Evolutionary conservation across 2,113 vertebrate genomes (phyloP), one percentile per base, ranked within the genome.

Genomic region (Poicephalus gulielmi): DNA sequence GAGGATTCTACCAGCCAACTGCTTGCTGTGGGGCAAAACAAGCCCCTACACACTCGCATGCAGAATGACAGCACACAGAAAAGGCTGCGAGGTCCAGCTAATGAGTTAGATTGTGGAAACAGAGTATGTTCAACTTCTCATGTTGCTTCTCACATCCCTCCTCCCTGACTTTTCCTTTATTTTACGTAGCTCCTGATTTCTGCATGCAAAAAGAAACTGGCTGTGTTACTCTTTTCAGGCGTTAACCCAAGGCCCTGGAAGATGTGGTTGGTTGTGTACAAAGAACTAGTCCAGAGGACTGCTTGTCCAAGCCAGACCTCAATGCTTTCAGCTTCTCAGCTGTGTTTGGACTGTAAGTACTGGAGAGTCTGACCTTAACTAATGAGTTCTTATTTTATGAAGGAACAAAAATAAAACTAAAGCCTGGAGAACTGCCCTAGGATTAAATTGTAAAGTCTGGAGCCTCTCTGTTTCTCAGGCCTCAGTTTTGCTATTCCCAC

Each of bases 1-100:
- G 53, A 73, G 37, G 43, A 59, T 49, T 23, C 20, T 74, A 35
- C 43, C 8, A 1, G 39, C 27, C 53, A 74, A 2, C 17, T 28
- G 30, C 0, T 0, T 17, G 8, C 8, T 57, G 9, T 41, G 6
- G 15, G 11, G 31, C 5, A 76, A 84, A 91, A 57, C 8, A 30
- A 23, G 13, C 3, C 17, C 7, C 30, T 11, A 41, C 11, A 22
- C 41, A 4, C 66, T 73, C 17, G 11, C 9, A 24, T 16, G 13
- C 17, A 46, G 67, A 52, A 25, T 4, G 41, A 30, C 4, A 76
- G 20, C 13, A 17, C 5, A 18, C 8, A 24, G 24, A 77, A 78
- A 47, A 10, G 7, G 27, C 17, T 59, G 55, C 33, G 35, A 46
- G 5, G 10, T 33, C 50, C 55, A n/a, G 18, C 16, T 16, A 62